A percentile compares a stretch with the other conserved stretches of the same genome.
Evolutionary conservation across 2,888 invertebrate species (phyloP).

Genomic region (Catotricha subobsoleta): DNA sequence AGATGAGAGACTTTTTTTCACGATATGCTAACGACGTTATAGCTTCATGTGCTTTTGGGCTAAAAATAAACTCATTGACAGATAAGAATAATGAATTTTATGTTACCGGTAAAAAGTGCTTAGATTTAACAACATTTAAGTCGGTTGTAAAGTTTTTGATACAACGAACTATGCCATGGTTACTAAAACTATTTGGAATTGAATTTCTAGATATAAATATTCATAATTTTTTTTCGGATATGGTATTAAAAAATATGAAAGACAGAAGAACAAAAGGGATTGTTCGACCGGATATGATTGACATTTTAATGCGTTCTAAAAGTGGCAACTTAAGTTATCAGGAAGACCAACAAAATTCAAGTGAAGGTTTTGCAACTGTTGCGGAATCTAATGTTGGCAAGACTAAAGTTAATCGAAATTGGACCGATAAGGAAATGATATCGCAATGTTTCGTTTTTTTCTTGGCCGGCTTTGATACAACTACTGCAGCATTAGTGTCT

Average conservation of each 20-base stretch:
- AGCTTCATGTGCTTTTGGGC: slow-evolving; percentile 5
- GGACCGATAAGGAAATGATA: neutral
- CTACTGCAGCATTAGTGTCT: neutral
- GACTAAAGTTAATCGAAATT: slow-evolving; percentile 7
- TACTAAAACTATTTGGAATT: slow-evolving; percentile 1
- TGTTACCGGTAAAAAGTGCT: neutral
- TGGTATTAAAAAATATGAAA: slow-evolving; percentile 3
- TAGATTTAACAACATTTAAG: neutral
- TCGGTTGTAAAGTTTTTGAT: neutral
- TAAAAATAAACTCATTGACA: slow-evolving; percentile 3
- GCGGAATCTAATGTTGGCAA: slow-evolving; percentile 10
- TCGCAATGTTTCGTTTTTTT: slow-evolving; percentile 6
- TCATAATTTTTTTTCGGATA: neutral
- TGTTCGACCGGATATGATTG: slow-evolving; percentile 5
- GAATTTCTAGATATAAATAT: slow-evolving; percentile 1
- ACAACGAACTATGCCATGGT: neutral
- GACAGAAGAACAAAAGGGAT: neutral
- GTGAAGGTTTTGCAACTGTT: neutral
- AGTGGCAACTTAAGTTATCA: neutral
- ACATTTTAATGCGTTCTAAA: neutral
- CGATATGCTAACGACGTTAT: slow-evolving; percentile 2
- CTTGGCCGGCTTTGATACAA: slow-evolving; percentile 4
- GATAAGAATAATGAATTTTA: slow-evolving; percentile 3
- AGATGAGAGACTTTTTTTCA: slow-evolving; percentile 1
- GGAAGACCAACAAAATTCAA: neutral